Percentiles rank a stretch among this genome's conserved stretches.
Conservation (phyloP, 2,888 invertebrate species). For the Trissoscelio sp. region DNA sequence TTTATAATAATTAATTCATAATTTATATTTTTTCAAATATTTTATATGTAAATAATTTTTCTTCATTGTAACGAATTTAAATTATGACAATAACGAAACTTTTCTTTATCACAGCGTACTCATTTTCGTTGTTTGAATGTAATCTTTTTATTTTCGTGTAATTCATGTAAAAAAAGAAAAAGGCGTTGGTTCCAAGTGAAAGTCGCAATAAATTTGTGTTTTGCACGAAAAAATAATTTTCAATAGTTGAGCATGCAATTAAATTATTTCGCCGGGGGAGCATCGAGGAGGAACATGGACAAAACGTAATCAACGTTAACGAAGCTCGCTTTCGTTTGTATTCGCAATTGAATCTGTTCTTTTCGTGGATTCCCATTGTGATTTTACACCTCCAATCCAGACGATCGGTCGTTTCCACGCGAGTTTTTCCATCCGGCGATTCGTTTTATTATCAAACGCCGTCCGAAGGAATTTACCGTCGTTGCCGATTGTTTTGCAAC, state of each 20-base stretch:
- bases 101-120: too few species aligned
- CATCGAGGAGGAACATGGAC: conserved; percentile 62
- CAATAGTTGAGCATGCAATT: conserved; percentile 68
- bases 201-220: conserved; percentile 59
- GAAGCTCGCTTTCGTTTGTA: conserved; percentile 70
- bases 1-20: too few species aligned
- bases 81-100: too few species aligned
- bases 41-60: too few species aligned
- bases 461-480: conserved; percentile 47
- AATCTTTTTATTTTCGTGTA: too few species aligned
- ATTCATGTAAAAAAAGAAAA: conserved; percentile 3
- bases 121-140: too few species aligned
- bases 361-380: conserved; percentile 66
- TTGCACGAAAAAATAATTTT: conserved; percentile 66
- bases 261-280: conserved; percentile 66
- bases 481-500: conserved; percentile 48
- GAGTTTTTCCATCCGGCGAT: conserved; percentile 51
- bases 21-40: too few species aligned
- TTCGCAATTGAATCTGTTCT: conserved; percentile 69
- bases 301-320: conserved; percentile 70
- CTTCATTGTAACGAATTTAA: too few species aligned
- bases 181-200: conserved; percentile 52
- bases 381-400: conserved; percentile 68
- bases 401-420: conserved; percentile 55
- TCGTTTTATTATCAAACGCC: conserved; percentile 56